These are phyloP conservation scores for Dasyprocta punctata DNA, from an alignment of 2,113 vertebrate species.

Conservation along the genomic window DNA sequence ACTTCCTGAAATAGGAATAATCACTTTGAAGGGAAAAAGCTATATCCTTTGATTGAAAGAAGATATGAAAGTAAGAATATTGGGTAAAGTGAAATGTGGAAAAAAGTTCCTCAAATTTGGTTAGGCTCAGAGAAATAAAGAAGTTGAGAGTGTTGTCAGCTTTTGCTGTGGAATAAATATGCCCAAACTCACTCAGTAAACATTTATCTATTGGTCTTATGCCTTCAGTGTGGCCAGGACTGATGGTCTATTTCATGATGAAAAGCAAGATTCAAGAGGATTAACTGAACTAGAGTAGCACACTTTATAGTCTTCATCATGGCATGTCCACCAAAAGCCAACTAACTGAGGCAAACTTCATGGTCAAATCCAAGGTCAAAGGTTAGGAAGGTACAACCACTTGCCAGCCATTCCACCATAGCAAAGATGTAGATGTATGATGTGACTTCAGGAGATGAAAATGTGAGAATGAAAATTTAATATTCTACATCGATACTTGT, in stretches of 20 bases:
- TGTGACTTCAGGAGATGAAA: not conserved
- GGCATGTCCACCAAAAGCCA: not conserved
- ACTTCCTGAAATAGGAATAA: not conserved
- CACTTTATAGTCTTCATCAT: not conserved
- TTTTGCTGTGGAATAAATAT: not conserved
- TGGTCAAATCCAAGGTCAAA: not conserved
- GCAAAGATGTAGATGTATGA: not conserved
- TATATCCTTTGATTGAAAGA: not conserved
- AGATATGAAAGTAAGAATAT: not conserved
- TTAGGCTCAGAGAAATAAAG: not conserved
- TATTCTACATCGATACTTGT: not conserved
- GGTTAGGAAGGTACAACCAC: not conserved
- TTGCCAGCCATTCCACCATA: not conserved
- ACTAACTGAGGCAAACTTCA: not conserved
- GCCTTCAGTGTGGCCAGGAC: not conserved
- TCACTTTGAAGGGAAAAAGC: not conserved
- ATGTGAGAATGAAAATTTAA: not conserved
- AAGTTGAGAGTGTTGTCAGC: not conserved
- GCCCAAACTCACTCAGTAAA: not conserved
- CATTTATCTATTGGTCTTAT: not conserved
- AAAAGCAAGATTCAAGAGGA: not conserved
- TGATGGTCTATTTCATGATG: not conserved
- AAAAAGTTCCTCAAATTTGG: not conserved
- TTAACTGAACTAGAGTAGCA: not conserved
- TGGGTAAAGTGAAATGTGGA: not conserved